Evolutionary conservation across 1,140 invertebrate genomes (phyloP), one percentile per base, ranked within the genome.

Genomic region (Sminthurides bifidus): DNA sequence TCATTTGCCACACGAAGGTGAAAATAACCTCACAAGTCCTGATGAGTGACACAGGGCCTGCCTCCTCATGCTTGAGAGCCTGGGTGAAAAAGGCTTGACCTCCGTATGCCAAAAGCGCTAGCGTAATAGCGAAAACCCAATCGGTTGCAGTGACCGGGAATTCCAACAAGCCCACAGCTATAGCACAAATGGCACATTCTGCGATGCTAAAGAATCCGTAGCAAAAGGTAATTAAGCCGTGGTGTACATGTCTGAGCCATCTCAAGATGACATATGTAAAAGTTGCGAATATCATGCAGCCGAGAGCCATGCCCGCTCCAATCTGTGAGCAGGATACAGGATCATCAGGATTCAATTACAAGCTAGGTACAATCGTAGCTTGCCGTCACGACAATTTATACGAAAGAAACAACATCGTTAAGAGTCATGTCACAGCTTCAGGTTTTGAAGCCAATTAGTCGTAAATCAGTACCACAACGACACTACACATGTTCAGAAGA

Each of bases 251-350:
- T 38, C 52, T 37, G 12, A 61, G 55, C 1, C 24, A 57, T 3
- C 56, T 44, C 40, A 61, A 33, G 26, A 53, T 54, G n/a, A 61
- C 40, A 27, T 57, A 54, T 15, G 54, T 52, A 27, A 57, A 57
- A 8, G 55, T 52, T 2, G 56, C 56, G 5, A 40, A 61, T 23
- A 61, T 24, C 55, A 58, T 61, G 24, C 54, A 61, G 5, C 45
- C 40, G 19, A 61, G 52, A n/a, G 59, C 59, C 26, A 58, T 24
- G 15, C 45, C 59, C 10, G 55, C 38, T 15, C 59, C 59, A 38
- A 61, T 61, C 59, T 61, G 41, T 15, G 37, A 37, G 43, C 17
- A 17, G 14, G 44, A n/a, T n/a, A n/a, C n/a, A n/a, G n/a, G n/a
- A n/a, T n/a, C n/a, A n/a, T n/a, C n/a, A n/a, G n/a, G n/a, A n/a